Evolutionary conservation across 2,888 invertebrate genomes (phyloP).

Genomic region (Caprella mutica): DNA sequence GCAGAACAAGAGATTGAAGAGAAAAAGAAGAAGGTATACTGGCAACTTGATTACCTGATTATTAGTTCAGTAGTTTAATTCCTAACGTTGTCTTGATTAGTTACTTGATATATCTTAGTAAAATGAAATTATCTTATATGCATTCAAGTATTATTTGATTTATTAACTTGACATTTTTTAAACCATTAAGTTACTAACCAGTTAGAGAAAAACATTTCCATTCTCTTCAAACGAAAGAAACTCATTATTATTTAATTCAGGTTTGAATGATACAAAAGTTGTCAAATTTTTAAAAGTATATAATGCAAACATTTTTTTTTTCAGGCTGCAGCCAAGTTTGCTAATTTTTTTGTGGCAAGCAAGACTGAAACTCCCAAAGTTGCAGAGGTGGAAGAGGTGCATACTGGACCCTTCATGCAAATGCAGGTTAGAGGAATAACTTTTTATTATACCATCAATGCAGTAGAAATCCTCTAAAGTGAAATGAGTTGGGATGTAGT

Average conservation of each 20-base stretch:
- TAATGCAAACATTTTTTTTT: too few relatives aligned
- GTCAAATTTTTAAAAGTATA: too few relatives aligned
- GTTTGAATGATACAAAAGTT: too few relatives aligned
- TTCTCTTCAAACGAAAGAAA: too few relatives aligned
- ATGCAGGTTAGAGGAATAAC: neutral
- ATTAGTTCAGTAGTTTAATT: too few relatives aligned
- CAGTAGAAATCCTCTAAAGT: too few relatives aligned
- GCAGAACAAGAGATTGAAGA: slow-evolving; percentile 6
- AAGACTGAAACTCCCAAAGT: slow-evolving; percentile 8
- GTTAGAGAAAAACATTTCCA: too few relatives aligned
- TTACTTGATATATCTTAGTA: neutral
- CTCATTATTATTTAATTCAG: too few relatives aligned
- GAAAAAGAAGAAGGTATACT: neutral
- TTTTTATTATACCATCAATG: neutral
- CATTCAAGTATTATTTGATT: neutral
- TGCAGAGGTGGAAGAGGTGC: slow-evolving; percentile 3
- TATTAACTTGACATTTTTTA: too few relatives aligned
- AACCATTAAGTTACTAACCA: too few relatives aligned
- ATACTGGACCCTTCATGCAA: slow-evolving; percentile 16
- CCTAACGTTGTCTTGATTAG: neutral
- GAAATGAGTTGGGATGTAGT: too few relatives aligned
- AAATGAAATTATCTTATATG: neutral
- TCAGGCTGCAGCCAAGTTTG: slow-evolving; percentile 22
- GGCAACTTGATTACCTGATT: too few relatives aligned
- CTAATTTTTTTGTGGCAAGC: slow-evolving; percentile 29